A percentile compares a stretch with the other conserved stretches of the same genome.
These are phyloP conservation scores for Pteropus alecto DNA, from an alignment of 2,113 vertebrate genomes.

Conservation along the genomic window DNA sequence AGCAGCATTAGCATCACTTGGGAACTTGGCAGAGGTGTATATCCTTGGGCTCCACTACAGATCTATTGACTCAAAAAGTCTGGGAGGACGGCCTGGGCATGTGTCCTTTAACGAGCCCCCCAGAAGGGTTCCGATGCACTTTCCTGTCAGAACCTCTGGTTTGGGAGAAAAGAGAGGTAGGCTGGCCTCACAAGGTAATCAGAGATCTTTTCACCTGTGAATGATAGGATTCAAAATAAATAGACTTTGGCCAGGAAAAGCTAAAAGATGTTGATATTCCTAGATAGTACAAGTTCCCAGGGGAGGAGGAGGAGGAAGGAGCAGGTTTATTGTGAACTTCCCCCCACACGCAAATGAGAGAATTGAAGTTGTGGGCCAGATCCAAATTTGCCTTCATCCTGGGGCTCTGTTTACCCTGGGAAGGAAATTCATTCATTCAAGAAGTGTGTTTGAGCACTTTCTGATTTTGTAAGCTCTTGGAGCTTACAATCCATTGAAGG, in stretches of 20 bases:
- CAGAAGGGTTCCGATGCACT: neutral
- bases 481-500: neutral
- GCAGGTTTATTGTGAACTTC: neutral
- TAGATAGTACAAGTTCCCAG: neutral
- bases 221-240: neutral
- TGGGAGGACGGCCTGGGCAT: neutral
- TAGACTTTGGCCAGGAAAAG: neutral
- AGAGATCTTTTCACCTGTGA: neutral
- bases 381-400: neutral
- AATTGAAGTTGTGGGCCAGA: neutral
- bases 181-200: neutral
- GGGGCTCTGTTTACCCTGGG: neutral
- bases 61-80: neutral
- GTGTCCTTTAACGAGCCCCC: neutral
- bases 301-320: neutral
- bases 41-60: neutral
- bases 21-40: neutral
- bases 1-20: neutral
- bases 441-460: neutral
- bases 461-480: neutral
- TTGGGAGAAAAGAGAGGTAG: neutral
- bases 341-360: no score
- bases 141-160: neutral
- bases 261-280: neutral
- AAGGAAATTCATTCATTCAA: slow-evolving; percentile 19